A percentile compares a stretch with the other conserved stretches of the same genome.
Evolutionary conservation across 2,113 vertebrate genomes (phyloP).

Genomic region (Patagioenas fasciata): DNA sequence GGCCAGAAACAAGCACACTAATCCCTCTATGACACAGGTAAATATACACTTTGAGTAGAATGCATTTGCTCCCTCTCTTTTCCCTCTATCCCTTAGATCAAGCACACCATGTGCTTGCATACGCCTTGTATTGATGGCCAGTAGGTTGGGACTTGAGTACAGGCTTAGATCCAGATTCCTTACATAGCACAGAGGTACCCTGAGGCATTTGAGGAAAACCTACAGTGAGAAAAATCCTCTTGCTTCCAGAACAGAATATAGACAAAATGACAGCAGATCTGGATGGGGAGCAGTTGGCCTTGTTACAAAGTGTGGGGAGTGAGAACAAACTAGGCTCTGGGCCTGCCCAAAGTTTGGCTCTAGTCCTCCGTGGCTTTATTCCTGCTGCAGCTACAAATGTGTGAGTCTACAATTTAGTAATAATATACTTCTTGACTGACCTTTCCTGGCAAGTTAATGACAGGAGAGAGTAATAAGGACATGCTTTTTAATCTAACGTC

Average conservation of each 20-base stretch:
- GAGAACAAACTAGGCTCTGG: slow-evolving; percentile 26
- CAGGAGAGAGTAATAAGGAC: slow-evolving; percentile 58
- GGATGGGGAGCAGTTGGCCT: background rate
- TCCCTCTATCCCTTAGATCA: background rate
- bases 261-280: background rate
- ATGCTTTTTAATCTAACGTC: slow-evolving; percentile 62
- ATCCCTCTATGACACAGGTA: background rate
- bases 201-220: background rate
- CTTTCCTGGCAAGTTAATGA: slow-evolving; percentile 63
- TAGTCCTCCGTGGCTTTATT: background rate
- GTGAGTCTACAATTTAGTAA: slow-evolving; percentile 52
- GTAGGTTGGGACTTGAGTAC: background rate
- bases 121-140: background rate
- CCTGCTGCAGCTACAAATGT: slow-evolving; percentile 20
- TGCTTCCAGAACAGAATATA: background rate
- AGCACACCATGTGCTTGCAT: background rate
- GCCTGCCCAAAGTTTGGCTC: slow-evolving; percentile 29
- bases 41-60: background rate
- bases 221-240: background rate
- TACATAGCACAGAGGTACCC: background rate
- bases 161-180: background rate
- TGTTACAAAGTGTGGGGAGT: background rate
- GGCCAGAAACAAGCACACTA: background rate
- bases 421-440: slow-evolving; percentile 59
- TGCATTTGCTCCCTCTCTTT: background rate